Evolutionary conservation across 1,140 invertebrate genomes (phyloP), one percentile per base, ranked within the genome.

Genomic region (Lepidostoma basale): DNA sequence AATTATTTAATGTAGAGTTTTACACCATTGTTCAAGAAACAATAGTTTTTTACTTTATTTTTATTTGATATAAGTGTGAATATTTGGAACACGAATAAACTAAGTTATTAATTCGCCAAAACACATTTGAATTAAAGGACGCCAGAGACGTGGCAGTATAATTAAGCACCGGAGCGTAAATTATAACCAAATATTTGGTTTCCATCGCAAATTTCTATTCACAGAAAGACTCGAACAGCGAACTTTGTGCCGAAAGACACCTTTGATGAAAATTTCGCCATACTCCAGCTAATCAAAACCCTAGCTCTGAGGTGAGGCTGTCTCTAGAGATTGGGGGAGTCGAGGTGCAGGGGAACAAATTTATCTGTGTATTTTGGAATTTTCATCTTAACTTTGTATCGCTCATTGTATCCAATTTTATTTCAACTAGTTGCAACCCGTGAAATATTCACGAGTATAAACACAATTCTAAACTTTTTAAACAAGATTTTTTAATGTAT

Each of bases 181-280:
- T 60, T 40, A 26, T 60, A 60, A 60, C 33, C 39, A 60, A 60
- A 60, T 60, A 60, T 60, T 60, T 60, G 56, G 39, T 40, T 60
- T 60, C 56, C 56, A 60, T 60, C 56, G 18, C 23, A 18, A 36
- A 44, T 60, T 60, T 44, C 56, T 22, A 60, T 60, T 60, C 56
- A 60, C 33, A 16, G 56, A 60, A 60, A 60, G 56, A 60, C 56
- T 26, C 36, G 52, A 56, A 56, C 52, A 10, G 28, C 8, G 52
- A 56, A 56, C 52, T 60, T 60, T 40, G 36, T 42, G 30, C 12
- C 23, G 56, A 60, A 60, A 60, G 39, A 42, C 25, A 42, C 36
- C 56, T 60, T 60, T 60, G 56, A 60, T 26, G 56, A 60, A 42
- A 25, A 60, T 25, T 60, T n/a, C 22, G 28, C 30, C 10, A 56